Conservation (phyloP, 2,113 vertebrate species). For the Pholis gunnellus region DNA sequence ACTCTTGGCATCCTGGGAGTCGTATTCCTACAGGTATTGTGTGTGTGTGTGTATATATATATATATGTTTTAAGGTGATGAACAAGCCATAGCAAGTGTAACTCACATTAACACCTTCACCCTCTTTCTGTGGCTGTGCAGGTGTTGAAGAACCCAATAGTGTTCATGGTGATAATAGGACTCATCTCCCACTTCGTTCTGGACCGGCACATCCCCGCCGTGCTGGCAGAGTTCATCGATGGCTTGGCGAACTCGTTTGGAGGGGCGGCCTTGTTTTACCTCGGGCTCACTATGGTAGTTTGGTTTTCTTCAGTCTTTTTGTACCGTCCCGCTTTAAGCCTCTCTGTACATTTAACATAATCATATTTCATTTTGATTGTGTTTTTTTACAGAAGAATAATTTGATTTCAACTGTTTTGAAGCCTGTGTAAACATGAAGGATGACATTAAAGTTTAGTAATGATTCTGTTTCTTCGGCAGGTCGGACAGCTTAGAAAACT, state of each 20-base stretch:
- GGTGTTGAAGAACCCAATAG: constrained; percentile 95
- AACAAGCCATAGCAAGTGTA: neutral
- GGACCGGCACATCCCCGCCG: constrained; percentile 89
- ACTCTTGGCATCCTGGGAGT: constrained; percentile 89
- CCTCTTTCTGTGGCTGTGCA: constrained; percentile 8
- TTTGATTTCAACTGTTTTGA: neutral
- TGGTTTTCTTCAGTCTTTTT: neutral
- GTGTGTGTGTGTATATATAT: neutral
- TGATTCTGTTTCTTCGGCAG: constrained; percentile 40
- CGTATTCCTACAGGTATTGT: constrained; percentile 86
- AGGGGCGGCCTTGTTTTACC: constrained; percentile 96
- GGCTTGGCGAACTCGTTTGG: constrained; percentile 95
- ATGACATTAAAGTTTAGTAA: neutral
- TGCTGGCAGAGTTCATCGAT: constrained; percentile 94
- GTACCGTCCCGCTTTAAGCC: neutral
- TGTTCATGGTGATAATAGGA: constrained; percentile 97
- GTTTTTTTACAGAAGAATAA: no score
- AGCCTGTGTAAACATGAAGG: neutral
- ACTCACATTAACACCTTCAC: no score
- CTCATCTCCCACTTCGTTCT: constrained; percentile 94
- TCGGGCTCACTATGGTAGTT: constrained; percentile 94
- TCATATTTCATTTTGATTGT: neutral
- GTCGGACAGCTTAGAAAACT: constrained; percentile 93
- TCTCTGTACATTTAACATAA: neutral
- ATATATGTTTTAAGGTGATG: neutral